A percentile compares a stretch with the other conserved stretches of the same genome.
phyloP scores from a whole-genome alignment of 2,888 invertebrate species.

The Athrips mouffetella region DNA sequence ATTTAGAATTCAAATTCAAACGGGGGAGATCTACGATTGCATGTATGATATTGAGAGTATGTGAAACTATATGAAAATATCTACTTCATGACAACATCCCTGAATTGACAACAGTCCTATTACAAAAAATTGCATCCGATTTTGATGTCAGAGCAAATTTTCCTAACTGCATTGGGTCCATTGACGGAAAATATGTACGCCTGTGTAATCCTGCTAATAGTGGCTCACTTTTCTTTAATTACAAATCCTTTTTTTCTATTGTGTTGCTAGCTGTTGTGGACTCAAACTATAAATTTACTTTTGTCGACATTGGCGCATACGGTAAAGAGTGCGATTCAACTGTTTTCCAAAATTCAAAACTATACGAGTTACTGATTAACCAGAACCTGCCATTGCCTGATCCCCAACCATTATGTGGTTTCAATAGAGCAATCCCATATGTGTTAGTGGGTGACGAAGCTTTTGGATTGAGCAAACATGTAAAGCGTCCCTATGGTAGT shows the following conservation, averaged over 20 bases:
- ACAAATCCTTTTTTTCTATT: conserved; percentile 19
- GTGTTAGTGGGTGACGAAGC: conserved; percentile 15
- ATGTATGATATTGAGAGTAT: conserved; percentile 19
- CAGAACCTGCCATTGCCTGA: not conserved
- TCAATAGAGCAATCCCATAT: conserved; percentile 4
- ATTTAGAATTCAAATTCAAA: conserved; percentile 30
- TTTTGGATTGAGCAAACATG: conserved; percentile 10
- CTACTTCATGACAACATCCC: conserved; percentile 1
- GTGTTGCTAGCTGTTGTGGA: conserved; percentile 18
- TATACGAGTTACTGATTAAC: not conserved
- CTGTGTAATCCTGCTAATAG: conserved; percentile 11
- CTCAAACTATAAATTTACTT: conserved; percentile 16
- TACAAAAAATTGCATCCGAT: conserved; percentile 7
- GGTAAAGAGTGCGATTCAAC: conserved; percentile 11
- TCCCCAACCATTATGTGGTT: not conserved
- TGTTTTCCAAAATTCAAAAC: conserved; percentile 10
- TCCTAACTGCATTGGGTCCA: conserved; percentile 17
- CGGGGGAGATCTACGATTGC: conserved; percentile 23
- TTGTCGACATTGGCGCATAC: conserved; percentile 12
- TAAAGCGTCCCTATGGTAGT: conserved; percentile 11
- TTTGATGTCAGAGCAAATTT: conserved; percentile 16
- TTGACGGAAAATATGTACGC: conserved; percentile 15
- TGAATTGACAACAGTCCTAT: not conserved
- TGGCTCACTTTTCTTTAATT: conserved; percentile 16
- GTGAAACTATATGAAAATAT: conserved; percentile 18